phyloP scores from a whole-genome alignment of 2,797 vertebrate genomes.

The Hirundo rustica region DNA sequence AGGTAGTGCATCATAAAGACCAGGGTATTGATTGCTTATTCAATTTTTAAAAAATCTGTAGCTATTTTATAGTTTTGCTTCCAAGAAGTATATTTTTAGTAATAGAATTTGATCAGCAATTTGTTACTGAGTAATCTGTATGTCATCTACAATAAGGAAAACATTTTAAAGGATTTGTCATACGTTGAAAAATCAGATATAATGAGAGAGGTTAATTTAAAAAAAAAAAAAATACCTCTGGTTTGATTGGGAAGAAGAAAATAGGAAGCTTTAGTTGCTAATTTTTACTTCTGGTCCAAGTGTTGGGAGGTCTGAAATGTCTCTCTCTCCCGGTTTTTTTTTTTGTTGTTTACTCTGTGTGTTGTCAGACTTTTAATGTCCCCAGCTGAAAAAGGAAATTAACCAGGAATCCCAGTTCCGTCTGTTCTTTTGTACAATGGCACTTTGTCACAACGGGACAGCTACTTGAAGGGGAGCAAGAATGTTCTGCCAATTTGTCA shows the following conservation, averaged over 20 bases:
- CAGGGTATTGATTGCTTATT: neutral
- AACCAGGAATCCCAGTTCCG: neutral
- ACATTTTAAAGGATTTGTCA: neutral
- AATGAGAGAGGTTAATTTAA: neutral
- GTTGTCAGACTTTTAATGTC: slow-evolving; percentile 17
- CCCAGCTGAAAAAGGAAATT: slow-evolving; percentile 21
- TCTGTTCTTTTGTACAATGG: neutral
- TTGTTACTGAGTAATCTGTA: neutral
- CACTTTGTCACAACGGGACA: slow-evolving; percentile 46
- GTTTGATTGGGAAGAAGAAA: neutral
- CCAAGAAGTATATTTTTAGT: neutral
- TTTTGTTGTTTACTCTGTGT: neutral
- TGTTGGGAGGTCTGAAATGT: neutral
- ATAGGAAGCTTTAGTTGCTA: neutral
- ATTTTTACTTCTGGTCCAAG: neutral
- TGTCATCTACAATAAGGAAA: neutral
- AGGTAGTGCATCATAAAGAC: neutral
- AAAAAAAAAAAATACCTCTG: neutral
- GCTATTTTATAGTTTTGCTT: neutral
- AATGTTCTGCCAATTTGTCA: slow-evolving; percentile 20
- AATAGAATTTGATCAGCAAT: neutral
- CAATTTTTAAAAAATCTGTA: neutral
- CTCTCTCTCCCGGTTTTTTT: neutral
- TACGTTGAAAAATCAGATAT: neutral
- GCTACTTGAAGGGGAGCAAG: neutral